These are phyloP conservation scores for Pantherophis vulpinus DNA, from an alignment of 2,797 vertebrate genomes.

Conservation along the genomic window DNA sequence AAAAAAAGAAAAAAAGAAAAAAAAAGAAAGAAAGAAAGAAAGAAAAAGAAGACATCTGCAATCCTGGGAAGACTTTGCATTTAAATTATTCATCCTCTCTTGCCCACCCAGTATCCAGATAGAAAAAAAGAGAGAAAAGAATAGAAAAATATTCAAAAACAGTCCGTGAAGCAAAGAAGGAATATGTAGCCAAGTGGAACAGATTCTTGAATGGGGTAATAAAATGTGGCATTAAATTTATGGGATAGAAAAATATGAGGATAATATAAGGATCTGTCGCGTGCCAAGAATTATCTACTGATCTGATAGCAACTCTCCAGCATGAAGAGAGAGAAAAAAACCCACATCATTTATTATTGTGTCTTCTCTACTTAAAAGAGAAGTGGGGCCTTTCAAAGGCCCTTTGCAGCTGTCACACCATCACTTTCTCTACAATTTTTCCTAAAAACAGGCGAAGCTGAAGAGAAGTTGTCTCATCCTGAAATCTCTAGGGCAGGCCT, in stretches of 20 bases:
- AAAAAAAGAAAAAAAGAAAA: rapidly evolving
- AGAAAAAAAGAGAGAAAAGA: not conserved
- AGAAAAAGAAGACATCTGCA: not conserved
- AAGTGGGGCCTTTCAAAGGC: not conserved
- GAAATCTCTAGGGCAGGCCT: not conserved
- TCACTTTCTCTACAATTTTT: not conserved
- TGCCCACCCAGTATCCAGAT: too few species aligned
- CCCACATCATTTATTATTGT: not conserved
- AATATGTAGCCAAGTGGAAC: not conserved
- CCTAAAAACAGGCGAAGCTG: not conserved
- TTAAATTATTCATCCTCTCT: not conserved
- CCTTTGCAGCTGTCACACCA: not conserved
- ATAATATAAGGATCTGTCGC: not conserved
- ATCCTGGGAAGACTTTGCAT: not conserved
- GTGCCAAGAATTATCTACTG: not conserved
- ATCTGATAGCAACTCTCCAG: not conserved
- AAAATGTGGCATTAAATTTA: not conserved
- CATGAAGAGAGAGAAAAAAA: not conserved
- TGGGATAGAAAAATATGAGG: not conserved
- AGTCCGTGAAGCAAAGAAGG: not conserved
- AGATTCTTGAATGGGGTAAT: not conserved
- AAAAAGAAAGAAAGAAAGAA: too few species aligned
- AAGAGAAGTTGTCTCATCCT: not conserved
- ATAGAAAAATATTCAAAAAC: not conserved
- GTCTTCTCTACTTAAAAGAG: not conserved